Evolutionary conservation across 2,113 vertebrate genomes (phyloP).

Genomic region (Siniperca knerii): DNA sequence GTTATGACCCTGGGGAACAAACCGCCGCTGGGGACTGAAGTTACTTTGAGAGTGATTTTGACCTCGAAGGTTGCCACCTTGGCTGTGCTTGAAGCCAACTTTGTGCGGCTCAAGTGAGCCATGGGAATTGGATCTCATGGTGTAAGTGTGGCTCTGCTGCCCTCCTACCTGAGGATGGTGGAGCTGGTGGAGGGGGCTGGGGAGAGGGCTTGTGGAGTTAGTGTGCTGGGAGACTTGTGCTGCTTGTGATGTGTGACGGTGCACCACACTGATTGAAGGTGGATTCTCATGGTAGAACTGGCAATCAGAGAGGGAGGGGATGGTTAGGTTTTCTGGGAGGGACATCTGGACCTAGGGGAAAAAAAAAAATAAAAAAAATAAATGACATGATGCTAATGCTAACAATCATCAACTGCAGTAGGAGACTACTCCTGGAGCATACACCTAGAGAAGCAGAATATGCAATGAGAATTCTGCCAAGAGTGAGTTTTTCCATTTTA

Average conservation of each 20-base stretch:
- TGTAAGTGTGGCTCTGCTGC: constrained; percentile 56
- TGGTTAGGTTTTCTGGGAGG: constrained; percentile 67
- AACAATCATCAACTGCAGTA: too few relatives aligned
- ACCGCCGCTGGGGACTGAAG: constrained; percentile 67
- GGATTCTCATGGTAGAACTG: constrained; percentile 81
- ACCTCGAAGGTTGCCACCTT: constrained; percentile 45
- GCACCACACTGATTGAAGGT: constrained; percentile 76
- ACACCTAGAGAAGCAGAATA: background rate
- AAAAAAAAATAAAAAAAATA: too few relatives aligned
- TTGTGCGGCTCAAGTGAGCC: constrained; percentile 52
- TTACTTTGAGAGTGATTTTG: constrained; percentile 53
- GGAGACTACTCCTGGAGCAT: too few relatives aligned
- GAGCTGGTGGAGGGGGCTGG: constrained; percentile 77
- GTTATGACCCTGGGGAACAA: constrained; percentile 76
- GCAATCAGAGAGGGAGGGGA: constrained; percentile 78
- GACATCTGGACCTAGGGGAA: constrained; percentile 71
- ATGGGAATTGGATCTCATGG: constrained; percentile 54
- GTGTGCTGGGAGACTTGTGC: constrained; percentile 72
- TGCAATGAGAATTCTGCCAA: background rate
- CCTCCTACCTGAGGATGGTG: constrained; percentile 75
- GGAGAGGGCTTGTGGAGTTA: constrained; percentile 70
- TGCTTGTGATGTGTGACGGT: constrained; percentile 64
- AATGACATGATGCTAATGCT: too few relatives aligned
- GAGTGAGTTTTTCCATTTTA: background rate
- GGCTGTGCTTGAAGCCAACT: constrained; percentile 76